Conservation (phyloP, 2,888 invertebrate genomes). For the Lasioglossum leucozonium region DNA sequence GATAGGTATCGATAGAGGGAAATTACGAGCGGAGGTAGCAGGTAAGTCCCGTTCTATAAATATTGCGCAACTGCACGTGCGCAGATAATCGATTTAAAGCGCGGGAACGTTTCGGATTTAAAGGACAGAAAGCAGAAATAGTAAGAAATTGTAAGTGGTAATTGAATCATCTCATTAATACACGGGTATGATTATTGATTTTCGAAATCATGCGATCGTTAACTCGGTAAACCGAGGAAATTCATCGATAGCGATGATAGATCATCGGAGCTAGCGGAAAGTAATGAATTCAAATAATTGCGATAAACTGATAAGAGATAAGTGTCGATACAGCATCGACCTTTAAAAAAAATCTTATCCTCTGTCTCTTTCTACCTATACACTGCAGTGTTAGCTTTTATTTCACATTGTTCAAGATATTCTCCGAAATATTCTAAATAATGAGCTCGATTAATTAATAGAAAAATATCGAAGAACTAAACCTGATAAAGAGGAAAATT, state of each 20-base stretch:
- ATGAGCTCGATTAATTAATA: too few species aligned
- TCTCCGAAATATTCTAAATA: too few species aligned
- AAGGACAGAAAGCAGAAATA: neutral
- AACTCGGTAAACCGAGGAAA: neutral
- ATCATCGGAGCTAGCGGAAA: conserved; percentile 3
- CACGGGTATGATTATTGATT: neutral
- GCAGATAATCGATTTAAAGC: neutral
- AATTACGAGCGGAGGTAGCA: neutral
- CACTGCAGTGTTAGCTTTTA: neutral
- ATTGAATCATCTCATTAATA: neutral
- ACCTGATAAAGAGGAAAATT: too few species aligned
- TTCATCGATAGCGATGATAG: neutral
- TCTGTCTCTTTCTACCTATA: neutral
- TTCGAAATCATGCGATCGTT: neutral
- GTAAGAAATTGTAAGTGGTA: neutral
- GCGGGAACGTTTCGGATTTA: neutral
- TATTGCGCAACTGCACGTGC: conserved; percentile 6
- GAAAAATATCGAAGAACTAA: too few species aligned
- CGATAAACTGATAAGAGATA: conserved; percentile 46
- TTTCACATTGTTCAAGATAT: neutral
- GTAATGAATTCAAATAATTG: conserved; percentile 31
- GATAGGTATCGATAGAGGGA: neutral
- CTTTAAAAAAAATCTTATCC: conserved; percentile 5
- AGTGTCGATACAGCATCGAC: conserved; percentile 20
- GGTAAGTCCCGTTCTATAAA: neutral